Conservation (phyloP, 2,888 invertebrate genomes). For the Polymixis lichenea region DNA sequence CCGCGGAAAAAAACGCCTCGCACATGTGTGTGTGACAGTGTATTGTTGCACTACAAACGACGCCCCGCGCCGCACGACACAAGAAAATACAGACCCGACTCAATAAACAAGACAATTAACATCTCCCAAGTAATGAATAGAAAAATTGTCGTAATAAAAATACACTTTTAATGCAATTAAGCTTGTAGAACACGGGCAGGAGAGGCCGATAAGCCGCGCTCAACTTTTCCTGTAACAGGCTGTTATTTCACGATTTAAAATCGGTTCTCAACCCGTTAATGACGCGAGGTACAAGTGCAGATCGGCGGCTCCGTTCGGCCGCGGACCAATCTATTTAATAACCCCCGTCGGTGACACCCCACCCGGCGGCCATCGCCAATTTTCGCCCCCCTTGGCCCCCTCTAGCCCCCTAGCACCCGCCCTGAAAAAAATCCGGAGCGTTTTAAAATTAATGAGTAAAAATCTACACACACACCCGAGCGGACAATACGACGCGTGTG, state of each 20-base stretch:
- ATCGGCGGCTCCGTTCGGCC: slow-evolving; percentile 90
- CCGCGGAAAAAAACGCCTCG: slow-evolving; percentile 83
- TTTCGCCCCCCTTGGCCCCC: slow-evolving; percentile 84
- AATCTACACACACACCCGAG: slow-evolving; percentile 89
- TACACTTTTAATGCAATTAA: slow-evolving; percentile 87
- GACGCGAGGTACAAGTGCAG: slow-evolving; percentile 91
- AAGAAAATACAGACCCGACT: slow-evolving; percentile 45
- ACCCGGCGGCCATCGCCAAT: slow-evolving; percentile 90
- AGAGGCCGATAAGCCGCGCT: slow-evolving; percentile 87
- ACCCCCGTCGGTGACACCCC: slow-evolving; percentile 91
- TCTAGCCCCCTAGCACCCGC: slow-evolving; percentile 88
- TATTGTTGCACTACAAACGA: slow-evolving; percentile 70
- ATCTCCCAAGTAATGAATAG: slow-evolving; percentile 71
- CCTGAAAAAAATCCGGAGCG: slow-evolving; percentile 91
- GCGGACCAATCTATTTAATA: slow-evolving; percentile 91
- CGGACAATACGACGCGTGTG: slow-evolving; percentile 83
- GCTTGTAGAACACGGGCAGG: slow-evolving; percentile 83
- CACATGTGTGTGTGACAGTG: slow-evolving; percentile 79
- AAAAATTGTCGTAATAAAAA: slow-evolving; percentile 77
- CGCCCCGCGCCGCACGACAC: slow-evolving; percentile 44
- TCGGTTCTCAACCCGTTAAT: slow-evolving; percentile 90
- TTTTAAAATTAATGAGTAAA: slow-evolving; percentile 92
- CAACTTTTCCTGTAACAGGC: slow-evolving; percentile 90
- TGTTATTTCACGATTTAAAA: slow-evolving; percentile 90
- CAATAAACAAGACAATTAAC: slow-evolving; percentile 60